Percentiles rank a stretch among this genome's conserved stretches.
phyloP scores from a whole-genome alignment of 2,888 invertebrate genomes.

The Philereme transversata region DNA sequence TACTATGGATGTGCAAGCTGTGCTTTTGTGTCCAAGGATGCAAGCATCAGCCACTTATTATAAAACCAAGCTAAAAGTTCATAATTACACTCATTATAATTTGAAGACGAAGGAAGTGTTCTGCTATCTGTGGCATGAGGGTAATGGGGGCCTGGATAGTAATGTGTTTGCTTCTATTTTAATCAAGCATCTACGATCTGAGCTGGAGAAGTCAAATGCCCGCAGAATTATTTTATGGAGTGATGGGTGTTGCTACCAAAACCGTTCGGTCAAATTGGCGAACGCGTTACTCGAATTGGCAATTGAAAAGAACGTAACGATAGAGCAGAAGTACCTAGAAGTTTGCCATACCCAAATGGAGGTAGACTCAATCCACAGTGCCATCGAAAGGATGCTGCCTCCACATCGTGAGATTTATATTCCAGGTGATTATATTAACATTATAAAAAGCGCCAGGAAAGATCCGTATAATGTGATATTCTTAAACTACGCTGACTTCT shows the following conservation, averaged over 20 bases:
- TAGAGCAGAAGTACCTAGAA: no score
- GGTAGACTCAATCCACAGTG: constrained; percentile 43
- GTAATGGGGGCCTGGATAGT: constrained; percentile 24
- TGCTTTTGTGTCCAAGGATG: constrained; percentile 24
- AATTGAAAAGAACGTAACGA: constrained; percentile 22
- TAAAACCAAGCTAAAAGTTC: constrained; percentile 32
- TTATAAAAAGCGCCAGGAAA: constrained; percentile 31
- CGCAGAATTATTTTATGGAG: constrained; percentile 29
- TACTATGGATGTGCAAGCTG: constrained; percentile 27
- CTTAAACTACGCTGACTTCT: constrained; percentile 23
- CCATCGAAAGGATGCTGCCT: constrained; percentile 40
- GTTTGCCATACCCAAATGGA: no score
- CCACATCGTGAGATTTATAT: constrained; percentile 5
- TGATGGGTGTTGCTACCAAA: constrained; percentile 29
- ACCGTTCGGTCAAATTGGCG: constrained; percentile 20
- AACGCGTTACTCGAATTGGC: constrained; percentile 32
- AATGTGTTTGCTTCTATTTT: constrained; percentile 28
- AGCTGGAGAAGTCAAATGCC: constrained; percentile 19
- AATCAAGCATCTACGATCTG: constrained; percentile 31
- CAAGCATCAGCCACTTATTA: constrained; percentile 26
- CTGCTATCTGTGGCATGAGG: constrained; percentile 28
- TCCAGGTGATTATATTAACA: constrained; percentile 31
- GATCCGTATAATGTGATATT: constrained; percentile 29
- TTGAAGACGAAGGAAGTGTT: constrained; percentile 22
- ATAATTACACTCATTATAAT: constrained; percentile 40